Evolutionary conservation across 1,140 invertebrate species (phyloP), one percentile per base, ranked within the genome.

Genomic region (Ceratitis capitata): DNA sequence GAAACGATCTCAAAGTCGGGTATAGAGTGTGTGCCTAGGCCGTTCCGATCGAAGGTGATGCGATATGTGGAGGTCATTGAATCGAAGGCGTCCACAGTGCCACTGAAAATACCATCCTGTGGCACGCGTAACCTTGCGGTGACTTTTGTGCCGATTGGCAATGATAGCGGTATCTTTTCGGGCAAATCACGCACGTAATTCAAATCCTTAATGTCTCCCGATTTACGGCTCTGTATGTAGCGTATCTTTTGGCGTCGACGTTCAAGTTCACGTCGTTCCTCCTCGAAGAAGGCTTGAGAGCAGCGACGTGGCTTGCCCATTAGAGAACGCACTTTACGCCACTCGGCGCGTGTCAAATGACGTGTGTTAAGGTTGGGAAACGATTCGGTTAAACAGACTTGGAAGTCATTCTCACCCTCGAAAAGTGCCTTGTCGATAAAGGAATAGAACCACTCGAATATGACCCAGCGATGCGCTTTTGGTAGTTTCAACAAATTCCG

Each of bases 381-480:
- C 7, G 97, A 96, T 92, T 99, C 98, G 91, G 96, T 96, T 23
- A 99, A 92, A 91, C 98, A 99, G 74, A 98, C 96, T 92, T 96
- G 96, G 91, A 99, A 99, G 93, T 99, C 98, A 93, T 99, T 99
- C 89, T 99, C 97, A 78, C 97, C 97, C 87, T 97, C 95, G 93
- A 99, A 99, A 12, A 99, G 93, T 74, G 97, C 96, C 89, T 96
- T 97, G 92, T 99, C 98, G 88, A 99, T 96, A 90, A 99, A 99
- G 88, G 98, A 99, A 92, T 99, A 99, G 93, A 99, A 99, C 96
- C 98, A 99, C 92, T 99, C 99, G 92, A 98, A 99, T 91, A 98
- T 99, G 1, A 99, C 98, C 98, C 98, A 99, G 93, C 98, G 98
- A 92, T 99, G 98, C 29, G 98, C 98, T 93, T 99, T 99, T 0